Percentiles rank a stretch among this genome's conserved stretches.
Evolutionary conservation across 2,113 vertebrate genomes (phyloP).

Genomic region (Sturnus vulgaris): DNA sequence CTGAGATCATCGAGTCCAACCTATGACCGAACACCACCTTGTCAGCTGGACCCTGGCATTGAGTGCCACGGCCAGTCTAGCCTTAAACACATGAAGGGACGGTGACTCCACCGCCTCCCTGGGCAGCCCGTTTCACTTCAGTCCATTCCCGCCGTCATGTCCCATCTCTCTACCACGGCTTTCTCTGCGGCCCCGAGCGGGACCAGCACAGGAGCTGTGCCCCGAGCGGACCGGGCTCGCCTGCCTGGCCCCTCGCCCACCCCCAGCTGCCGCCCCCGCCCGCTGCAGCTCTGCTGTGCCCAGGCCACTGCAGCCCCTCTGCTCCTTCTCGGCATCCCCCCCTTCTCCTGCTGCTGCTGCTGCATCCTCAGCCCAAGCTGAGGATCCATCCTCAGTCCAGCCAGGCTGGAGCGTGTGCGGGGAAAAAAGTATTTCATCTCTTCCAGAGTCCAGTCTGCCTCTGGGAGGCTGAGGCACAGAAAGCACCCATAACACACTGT

Average conservation of each 20-base stretch:
- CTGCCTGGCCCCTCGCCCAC: background rate
- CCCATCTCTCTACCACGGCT: rapidly evolving
- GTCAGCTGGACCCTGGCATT: background rate
- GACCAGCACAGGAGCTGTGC: rapidly evolving
- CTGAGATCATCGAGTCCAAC: background rate
- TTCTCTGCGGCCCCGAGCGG: no score
- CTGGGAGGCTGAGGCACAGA: background rate
- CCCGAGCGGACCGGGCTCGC: no score
- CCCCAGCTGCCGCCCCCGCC: background rate
- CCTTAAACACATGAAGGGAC: background rate
- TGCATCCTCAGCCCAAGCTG: background rate
- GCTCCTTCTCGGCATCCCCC: rapidly evolving
- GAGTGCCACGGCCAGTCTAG: background rate
- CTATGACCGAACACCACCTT: no score
- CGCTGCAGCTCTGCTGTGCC: background rate
- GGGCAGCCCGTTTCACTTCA: no score
- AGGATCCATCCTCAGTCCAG: no score
- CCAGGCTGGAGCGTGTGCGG: background rate
- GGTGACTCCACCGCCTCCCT: background rate
- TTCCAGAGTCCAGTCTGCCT: background rate
- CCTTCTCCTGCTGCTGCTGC: background rate
- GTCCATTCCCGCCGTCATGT: no score
- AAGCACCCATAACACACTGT: rapidly evolving
- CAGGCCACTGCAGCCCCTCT: rapidly evolving
- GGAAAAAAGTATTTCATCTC: background rate